phyloP scores from a whole-genome alignment of 2,113 vertebrate species.

The Muntiacus reevesi region DNA sequence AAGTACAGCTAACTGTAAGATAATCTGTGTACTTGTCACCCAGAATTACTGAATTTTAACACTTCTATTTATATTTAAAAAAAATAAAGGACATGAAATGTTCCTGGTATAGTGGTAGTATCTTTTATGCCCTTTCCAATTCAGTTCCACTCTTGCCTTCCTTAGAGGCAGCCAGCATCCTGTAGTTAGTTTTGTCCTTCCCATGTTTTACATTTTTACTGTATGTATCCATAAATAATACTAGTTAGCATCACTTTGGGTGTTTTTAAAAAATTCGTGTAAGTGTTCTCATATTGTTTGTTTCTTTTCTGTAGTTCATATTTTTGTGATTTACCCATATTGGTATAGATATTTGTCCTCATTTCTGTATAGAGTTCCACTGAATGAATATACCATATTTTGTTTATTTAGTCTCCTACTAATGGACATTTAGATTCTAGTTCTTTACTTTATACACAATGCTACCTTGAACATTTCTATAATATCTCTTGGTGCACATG shows the following conservation, averaged over 20 bases:
- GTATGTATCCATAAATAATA: background rate
- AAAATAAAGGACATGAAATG: background rate
- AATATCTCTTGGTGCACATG: background rate
- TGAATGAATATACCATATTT: background rate
- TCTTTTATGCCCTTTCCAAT: background rate
- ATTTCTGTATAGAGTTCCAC: background rate
- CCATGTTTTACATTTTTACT: background rate
- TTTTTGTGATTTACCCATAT: background rate
- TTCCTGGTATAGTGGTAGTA: background rate
- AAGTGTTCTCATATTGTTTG: background rate
- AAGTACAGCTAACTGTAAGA: background rate
- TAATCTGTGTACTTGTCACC: background rate
- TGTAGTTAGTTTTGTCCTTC: background rate
- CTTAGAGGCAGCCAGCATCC: background rate
- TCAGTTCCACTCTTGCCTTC: background rate
- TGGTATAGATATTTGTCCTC: background rate
- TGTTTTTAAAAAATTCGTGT: background rate
- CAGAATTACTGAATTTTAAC: background rate
- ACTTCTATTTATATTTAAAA: background rate
- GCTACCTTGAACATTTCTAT: background rate
- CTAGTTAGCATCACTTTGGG: background rate
- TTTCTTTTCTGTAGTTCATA: background rate
- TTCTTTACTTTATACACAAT: background rate
- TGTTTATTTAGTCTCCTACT: background rate
- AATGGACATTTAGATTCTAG: background rate